These are phyloP conservation scores for Pangasius djambal DNA, from an alignment of 2,797 vertebrate species.

Conservation along the genomic window DNA sequence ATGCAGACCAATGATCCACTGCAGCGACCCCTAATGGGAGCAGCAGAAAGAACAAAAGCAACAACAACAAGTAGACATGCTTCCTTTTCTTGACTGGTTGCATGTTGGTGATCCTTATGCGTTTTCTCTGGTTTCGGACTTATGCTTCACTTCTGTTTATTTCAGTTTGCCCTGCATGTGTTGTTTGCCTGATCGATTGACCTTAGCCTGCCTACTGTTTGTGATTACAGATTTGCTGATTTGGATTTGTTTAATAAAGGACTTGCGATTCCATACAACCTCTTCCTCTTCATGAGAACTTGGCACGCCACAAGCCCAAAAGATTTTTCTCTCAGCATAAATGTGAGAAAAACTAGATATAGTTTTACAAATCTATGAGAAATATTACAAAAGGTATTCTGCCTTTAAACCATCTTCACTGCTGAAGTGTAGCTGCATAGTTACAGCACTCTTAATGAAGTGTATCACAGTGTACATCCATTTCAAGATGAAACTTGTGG, in stretches of 20 bases:
- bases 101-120: background rate
- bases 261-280: background rate
- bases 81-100: background rate
- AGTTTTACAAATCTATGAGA: too few species aligned
- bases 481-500: background rate
- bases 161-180: background rate
- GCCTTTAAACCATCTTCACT: background rate
- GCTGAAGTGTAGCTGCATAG: background rate
- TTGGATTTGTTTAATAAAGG: background rate
- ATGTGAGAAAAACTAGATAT: background rate
- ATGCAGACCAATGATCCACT: too few species aligned
- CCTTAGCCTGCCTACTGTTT: background rate
- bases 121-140: background rate
- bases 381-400: background rate
- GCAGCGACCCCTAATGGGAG: too few species aligned
- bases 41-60: too few species aligned
- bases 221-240: background rate
- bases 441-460: background rate
- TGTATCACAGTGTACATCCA: background rate
- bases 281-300: background rate
- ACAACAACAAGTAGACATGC: too few species aligned
- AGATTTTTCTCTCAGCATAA: background rate
- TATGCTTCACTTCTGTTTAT: background rate
- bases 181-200: conserved; percentile 5
- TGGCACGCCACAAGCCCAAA: background rate